phyloP scores from a whole-genome alignment of 2,797 vertebrate species.

The Serranus cabrilla region DNA sequence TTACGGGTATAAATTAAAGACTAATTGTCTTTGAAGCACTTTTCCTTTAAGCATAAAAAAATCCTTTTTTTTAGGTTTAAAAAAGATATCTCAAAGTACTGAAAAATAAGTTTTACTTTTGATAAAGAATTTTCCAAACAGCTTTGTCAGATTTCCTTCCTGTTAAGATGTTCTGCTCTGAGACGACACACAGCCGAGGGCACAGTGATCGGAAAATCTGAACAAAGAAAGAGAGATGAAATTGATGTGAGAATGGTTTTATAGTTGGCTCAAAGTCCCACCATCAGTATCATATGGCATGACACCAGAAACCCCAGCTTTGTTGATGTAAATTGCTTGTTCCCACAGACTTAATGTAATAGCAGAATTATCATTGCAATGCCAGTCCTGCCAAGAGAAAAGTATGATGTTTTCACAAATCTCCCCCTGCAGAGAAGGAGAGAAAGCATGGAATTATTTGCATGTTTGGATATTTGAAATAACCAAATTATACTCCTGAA shows the following conservation, averaged over 20 bases:
- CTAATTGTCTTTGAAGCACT: slow-evolving; percentile 61
- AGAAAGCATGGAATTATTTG: slow-evolving; percentile 16
- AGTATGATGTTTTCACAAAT: slow-evolving; percentile 24
- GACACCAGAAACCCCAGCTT: slow-evolving; percentile 41
- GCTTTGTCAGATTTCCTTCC: slow-evolving; percentile 29
- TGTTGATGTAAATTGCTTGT: slow-evolving; percentile 45
- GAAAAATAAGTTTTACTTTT: slow-evolving; percentile 46
- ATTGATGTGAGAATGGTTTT: slow-evolving; percentile 35
- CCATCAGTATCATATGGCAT: slow-evolving; percentile 31
- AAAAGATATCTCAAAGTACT: slow-evolving; percentile 35
- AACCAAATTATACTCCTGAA: slow-evolving; percentile 19
- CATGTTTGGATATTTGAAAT: slow-evolving; percentile 18
- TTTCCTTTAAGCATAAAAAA: slow-evolving; percentile 37
- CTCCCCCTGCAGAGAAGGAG: slow-evolving; percentile 3
- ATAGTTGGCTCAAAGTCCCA: slow-evolving; percentile 38
- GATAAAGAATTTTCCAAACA: slow-evolving; percentile 17
- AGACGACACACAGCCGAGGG: slow-evolving; percentile 2
- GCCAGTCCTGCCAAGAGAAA: slow-evolving; percentile 28
- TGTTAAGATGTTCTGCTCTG: slow-evolving; percentile 10
- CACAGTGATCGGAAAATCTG: slow-evolving; percentile 13
- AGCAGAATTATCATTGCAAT: slow-evolving; percentile 41
- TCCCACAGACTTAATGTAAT: slow-evolving; percentile 45
- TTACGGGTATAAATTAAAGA: slow-evolving; percentile 62
- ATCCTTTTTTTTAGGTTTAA: slow-evolving; percentile 18
- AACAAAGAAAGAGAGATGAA: slow-evolving; percentile 23